A percentile compares a stretch with the other conserved stretches of the same genome.
Evolutionary conservation across 2,113 vertebrate species (phyloP).

Genomic region (Gymnocephalus cernua): DNA sequence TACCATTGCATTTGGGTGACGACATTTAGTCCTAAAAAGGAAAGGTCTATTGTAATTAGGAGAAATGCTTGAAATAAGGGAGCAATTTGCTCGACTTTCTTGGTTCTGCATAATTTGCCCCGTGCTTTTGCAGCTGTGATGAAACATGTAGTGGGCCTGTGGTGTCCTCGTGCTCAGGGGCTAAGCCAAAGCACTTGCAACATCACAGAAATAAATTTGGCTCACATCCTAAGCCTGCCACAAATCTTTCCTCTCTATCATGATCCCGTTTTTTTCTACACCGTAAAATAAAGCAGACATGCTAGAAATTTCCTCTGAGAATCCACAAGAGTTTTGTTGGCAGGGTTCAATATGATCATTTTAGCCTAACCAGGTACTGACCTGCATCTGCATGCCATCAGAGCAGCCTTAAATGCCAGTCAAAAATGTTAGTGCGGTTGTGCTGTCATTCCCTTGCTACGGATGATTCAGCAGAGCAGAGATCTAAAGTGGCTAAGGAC

Average conservation of each 20-base stretch:
- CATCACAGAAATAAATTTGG: constrained; percentile 41
- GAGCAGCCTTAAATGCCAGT: constrained; percentile 36
- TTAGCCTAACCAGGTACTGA: constrained; percentile 9
- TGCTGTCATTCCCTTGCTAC: constrained; percentile 42
- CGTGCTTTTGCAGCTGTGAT: constrained; percentile 50
- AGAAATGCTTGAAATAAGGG: constrained; percentile 22
- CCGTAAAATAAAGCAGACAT: constrained; percentile 14
- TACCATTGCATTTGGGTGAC: constrained; percentile 2
- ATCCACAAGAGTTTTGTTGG: constrained; percentile 16
- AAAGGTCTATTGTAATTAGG: constrained; percentile 22
- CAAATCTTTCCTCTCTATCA: constrained; percentile 32
- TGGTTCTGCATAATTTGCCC: constrained; percentile 63
- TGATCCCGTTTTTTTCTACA: not conserved
- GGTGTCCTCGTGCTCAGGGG: constrained; percentile 34
- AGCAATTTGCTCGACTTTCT: constrained; percentile 34
- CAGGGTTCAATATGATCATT: constrained; percentile 4
- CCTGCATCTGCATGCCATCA: constrained; percentile 43
- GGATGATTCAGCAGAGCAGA: constrained; percentile 71
- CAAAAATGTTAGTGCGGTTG: constrained; percentile 59
- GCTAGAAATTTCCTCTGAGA: constrained; percentile 1
- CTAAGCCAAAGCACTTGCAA: constrained; percentile 38
- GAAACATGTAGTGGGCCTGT: constrained; percentile 58
- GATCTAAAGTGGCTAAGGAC: constrained; percentile 19
- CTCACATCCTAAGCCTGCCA: constrained; percentile 21
- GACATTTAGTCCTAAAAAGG: not conserved